Percentiles rank a stretch among this genome's conserved stretches.
Evolutionary conservation across 92 coral and sea anemone species (phyloP).

Genomic region (Diadumene lineata): DNA sequence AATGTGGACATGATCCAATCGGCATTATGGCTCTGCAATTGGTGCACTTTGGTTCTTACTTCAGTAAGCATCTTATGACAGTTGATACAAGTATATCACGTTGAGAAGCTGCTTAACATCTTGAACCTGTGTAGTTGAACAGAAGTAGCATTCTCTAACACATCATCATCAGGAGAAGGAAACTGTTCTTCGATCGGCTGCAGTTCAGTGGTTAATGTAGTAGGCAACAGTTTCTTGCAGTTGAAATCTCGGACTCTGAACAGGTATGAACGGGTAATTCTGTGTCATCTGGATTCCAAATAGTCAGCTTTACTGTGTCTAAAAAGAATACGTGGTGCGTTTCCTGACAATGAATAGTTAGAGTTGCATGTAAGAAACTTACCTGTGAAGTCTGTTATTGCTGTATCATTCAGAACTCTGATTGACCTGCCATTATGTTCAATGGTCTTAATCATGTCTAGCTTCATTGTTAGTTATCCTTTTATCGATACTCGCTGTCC

Average conservation of each 20-base stretch:
- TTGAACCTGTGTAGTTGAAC: background rate
- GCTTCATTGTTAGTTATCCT: conserved; percentile 7
- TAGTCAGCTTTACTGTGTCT: background rate
- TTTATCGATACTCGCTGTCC: conserved; percentile 3
- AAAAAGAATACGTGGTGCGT: background rate
- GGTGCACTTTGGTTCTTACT: conserved; percentile 5
- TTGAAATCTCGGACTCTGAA: conserved; percentile 7
- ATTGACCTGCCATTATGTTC: background rate
- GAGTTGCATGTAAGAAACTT: too few species aligned
- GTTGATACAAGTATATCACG: background rate
- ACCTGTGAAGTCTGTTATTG: conserved; percentile 2
- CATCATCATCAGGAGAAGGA: conserved; percentile 8
- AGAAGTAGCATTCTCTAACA: conserved; percentile 10
- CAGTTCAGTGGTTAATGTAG: conserved; percentile 8
- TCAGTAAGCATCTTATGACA: conserved; percentile 10
- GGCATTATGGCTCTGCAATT: conserved; percentile 6
- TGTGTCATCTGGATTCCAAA: background rate
- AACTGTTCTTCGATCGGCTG: background rate
- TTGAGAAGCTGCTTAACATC: conserved; percentile 2
- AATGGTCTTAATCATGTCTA: background rate
- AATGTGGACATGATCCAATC: background rate
- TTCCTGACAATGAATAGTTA: conserved; percentile 6
- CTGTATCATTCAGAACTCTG: conserved; percentile 2
- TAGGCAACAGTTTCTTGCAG: background rate
- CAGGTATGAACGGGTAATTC: conserved; percentile 2